Conservation (phyloP, 2,797 vertebrate species). For the Sylvia borin region DNA sequence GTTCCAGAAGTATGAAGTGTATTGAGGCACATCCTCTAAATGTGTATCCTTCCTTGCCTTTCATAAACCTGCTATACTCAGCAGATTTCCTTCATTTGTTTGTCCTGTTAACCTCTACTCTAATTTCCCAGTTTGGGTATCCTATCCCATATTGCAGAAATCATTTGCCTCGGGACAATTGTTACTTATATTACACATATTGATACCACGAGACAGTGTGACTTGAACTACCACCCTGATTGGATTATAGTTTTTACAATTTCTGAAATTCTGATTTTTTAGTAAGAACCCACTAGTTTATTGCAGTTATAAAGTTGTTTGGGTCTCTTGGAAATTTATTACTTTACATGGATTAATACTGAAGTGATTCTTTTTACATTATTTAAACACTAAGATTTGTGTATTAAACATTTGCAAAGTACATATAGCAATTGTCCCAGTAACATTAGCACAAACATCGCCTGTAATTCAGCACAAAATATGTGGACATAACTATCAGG, state of each 20-base stretch:
- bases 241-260: background rate
- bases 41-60: background rate
- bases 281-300: background rate
- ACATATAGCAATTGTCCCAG: background rate
- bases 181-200: background rate
- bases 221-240: background rate
- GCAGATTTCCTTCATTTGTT: background rate
- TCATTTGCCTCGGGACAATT: background rate
- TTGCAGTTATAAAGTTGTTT: background rate
- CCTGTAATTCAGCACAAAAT: conserved; percentile 32
- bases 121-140: background rate
- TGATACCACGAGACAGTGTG: background rate
- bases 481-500: conserved; percentile 66
- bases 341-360: conserved; percentile 17
- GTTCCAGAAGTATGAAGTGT: background rate
- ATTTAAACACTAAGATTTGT: conserved; percentile 42
- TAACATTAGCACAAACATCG: conserved; percentile 23
- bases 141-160: background rate
- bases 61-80: background rate
- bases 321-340: background rate
- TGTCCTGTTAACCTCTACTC: background rate
- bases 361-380: conserved; percentile 8
- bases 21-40: background rate
- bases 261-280: background rate
- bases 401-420: conserved; percentile 19